Conservation (phyloP, 2,113 vertebrate species). For the Myotis lucifugus region DNA sequence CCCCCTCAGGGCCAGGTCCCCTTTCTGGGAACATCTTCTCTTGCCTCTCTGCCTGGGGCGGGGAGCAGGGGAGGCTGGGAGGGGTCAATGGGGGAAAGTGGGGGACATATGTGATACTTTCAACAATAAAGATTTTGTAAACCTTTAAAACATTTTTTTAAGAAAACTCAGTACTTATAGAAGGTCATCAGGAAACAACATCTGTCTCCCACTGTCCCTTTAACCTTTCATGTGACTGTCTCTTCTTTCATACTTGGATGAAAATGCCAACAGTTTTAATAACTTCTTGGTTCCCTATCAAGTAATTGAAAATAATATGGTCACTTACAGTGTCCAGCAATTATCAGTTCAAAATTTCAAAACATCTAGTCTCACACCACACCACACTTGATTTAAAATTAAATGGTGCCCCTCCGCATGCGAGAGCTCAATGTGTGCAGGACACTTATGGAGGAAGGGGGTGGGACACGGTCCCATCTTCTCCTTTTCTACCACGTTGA, state of each 20-base stretch:
- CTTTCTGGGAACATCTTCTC: background rate
- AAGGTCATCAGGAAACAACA: background rate
- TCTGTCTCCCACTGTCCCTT: background rate
- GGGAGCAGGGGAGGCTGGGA: too few relatives aligned
- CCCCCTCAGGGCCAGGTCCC: too few relatives aligned
- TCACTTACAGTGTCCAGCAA: background rate
- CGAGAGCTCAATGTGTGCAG: background rate
- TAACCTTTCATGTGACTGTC: background rate
- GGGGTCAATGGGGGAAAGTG: too few relatives aligned
- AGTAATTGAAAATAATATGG: background rate
- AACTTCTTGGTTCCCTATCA: background rate
- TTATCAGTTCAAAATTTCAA: conserved; percentile 19
- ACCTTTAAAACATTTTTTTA: too few relatives aligned
- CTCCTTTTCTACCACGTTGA: background rate
- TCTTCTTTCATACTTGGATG: background rate
- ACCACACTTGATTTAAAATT: background rate
- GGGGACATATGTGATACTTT: too few relatives aligned
- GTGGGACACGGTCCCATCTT: background rate
- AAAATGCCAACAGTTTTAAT: background rate
- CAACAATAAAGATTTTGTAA: too few relatives aligned
- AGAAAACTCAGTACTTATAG: background rate
- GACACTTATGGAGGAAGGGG: background rate
- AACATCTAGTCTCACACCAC: background rate
- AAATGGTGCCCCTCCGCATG: background rate
- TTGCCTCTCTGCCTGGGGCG: background rate